Evolutionary conservation across 2,888 invertebrate species (phyloP), one percentile per base, ranked within the genome.

Genomic region (Xestia xanthographa): DNA sequence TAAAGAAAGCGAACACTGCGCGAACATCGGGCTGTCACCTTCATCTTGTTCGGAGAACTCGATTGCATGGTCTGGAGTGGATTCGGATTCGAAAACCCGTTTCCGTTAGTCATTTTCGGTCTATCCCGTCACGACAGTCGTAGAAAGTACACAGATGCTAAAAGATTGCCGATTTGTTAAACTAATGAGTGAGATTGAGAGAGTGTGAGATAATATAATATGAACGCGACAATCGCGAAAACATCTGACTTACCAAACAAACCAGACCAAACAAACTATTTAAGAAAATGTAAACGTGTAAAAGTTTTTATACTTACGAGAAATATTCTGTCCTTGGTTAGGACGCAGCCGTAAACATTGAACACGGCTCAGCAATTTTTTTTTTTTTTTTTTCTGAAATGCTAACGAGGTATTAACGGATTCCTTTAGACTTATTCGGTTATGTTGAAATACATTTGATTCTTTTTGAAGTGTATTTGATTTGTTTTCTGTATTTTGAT

Each of bases 321-420:
- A 50, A 4, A 26, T 63, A 41, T n/a, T 14, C 5, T 41, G 62
- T 38, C 62, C 6, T 41, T 41, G 8, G 8, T 63, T 63, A 63
- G 63, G 63, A 63, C 63, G 4, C 41, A 1, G 14, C 41, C 58
- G 12, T 75, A 63, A 65, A 75, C 26, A n/a, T 50, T 50, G 11
- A 50, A n/a, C n/a, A 53, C 4, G 41, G 17, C 26, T n/a, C 34
- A 5, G 72, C 48, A 29, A 77, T 71, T 58, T 6, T 66, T 66
- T 75, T 34, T 69, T 69, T 41, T 76, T 77, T 79, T 82, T 66
- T 69, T 22, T 69, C 34, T 45, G 45, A 56, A 66, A 60, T 69
- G 77, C 65, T 65, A 82, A 82, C 66, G 22, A 38, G 43, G 48
- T 45, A 26, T 20, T 58, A 56, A 68, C 66, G 79, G 72, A 68